phyloP scores from a whole-genome alignment of 2,797 vertebrate species.

The Peromyscus nudipes region DNA sequence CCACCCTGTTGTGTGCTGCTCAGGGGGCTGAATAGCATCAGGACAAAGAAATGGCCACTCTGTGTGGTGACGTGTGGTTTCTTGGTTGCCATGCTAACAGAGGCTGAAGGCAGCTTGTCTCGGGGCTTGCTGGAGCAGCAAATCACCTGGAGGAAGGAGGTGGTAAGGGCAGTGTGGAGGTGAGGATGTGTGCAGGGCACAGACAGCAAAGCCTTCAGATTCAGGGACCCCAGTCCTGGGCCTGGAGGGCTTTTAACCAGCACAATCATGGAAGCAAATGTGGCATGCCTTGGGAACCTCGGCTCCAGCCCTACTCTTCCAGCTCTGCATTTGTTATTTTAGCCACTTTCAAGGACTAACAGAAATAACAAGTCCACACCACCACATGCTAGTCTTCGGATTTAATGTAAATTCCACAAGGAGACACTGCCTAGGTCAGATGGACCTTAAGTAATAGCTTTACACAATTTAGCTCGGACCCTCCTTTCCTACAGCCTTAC shows the following conservation, averaged over 20 bases:
- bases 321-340: background rate
- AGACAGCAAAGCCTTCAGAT: background rate
- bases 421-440: no score
- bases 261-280: background rate
- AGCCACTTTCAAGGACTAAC: no score
- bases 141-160: background rate
- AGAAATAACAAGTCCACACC: no score
- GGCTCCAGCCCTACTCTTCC: background rate
- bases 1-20: background rate
- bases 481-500: no score
- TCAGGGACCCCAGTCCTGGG: background rate
- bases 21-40: background rate
- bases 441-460: no score
- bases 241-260: background rate
- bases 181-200: background rate
- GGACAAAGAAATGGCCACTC: constrained; percentile 7
- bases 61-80: background rate
- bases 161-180: background rate
- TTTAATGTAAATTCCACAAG: no score
- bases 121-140: background rate
- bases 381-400: no score
- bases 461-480: no score
- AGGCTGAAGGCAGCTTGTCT: background rate
- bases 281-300: background rate
- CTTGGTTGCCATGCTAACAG: constrained; percentile 24